Evolutionary conservation across 2,113 vertebrate genomes (phyloP).

Genomic region (Cygnus atratus): DNA sequence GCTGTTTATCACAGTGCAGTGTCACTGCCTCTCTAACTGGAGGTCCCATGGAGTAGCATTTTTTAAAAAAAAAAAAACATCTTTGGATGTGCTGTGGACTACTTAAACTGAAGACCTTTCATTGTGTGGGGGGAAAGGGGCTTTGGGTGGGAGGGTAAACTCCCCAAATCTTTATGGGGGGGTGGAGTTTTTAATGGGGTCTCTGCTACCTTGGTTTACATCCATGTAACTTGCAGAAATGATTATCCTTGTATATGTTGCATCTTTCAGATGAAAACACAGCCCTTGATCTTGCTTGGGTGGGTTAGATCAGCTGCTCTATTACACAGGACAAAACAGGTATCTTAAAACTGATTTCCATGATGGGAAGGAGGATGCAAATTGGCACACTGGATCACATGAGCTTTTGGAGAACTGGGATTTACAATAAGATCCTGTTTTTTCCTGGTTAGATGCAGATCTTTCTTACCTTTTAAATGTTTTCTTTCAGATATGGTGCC

Average conservation of each 20-base stretch:
- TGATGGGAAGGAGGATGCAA: slow-evolving; percentile 10
- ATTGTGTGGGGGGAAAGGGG: slow-evolving; percentile 35
- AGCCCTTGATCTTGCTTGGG: slow-evolving; percentile 55
- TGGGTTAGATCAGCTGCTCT: slow-evolving; percentile 55
- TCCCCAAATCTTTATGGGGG: slow-evolving; percentile 18
- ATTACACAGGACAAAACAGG: slow-evolving; percentile 47
- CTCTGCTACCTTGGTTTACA: slow-evolving; percentile 49
- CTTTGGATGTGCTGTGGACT: slow-evolving; percentile 87
- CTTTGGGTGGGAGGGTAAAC: slow-evolving; percentile 55
- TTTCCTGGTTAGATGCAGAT: slow-evolving; percentile 38
- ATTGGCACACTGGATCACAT: slow-evolving; percentile 54
- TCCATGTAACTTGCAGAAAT: slow-evolving; percentile 72
- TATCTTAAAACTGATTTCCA: not conserved
- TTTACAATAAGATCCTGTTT: slow-evolving; percentile 14
- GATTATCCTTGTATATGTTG: slow-evolving; percentile 44
- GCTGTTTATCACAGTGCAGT: slow-evolving; percentile 64
- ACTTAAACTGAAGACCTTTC: slow-evolving; percentile 74
- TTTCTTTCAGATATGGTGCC: slow-evolving; percentile 26
- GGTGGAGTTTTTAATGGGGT: not conserved
- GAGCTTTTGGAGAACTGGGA: slow-evolving; percentile 18
- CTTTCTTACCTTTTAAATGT: slow-evolving; percentile 30
- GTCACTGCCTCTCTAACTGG: slow-evolving; percentile 70
- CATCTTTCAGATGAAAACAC: slow-evolving; percentile 65
- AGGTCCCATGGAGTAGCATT: slow-evolving; percentile 79
- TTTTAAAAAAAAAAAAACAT: slow-evolving; percentile 66